Conservation (phyloP, 2,888 invertebrate genomes). For the Ectobius pallidus region DNA sequence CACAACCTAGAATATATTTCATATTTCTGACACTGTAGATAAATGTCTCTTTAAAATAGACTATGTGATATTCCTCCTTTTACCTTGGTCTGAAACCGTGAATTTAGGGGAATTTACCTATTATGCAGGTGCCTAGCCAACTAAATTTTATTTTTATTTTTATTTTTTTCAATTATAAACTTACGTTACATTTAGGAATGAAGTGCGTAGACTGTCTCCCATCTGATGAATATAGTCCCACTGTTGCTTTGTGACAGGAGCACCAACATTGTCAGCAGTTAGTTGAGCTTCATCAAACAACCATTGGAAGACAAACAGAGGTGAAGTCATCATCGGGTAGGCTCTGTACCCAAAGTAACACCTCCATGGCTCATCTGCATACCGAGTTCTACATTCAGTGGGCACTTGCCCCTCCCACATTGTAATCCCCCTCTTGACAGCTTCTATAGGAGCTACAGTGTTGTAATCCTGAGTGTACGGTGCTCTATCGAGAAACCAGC, state of each 20-base stretch:
- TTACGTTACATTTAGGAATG: conserved; percentile 79
- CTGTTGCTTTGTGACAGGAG: conserved; percentile 86
- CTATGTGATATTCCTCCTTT: too few species aligned
- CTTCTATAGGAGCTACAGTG: conserved; percentile 65
- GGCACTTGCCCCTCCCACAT: conserved; percentile 84
- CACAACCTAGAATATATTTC: too few species aligned
- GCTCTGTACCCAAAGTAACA: conserved; percentile 92
- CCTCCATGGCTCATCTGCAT: conserved; percentile 80
- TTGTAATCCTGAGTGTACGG: conserved; percentile 64
- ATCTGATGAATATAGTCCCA: conserved; percentile 94
- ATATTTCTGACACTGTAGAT: too few species aligned
- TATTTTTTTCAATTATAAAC: too few species aligned
- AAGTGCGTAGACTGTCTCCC: conserved; percentile 81
- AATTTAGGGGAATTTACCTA: too few species aligned
- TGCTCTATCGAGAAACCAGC: conserved; percentile 91
- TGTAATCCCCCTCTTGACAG: conserved; percentile 75
- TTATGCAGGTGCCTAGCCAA: too few species aligned
- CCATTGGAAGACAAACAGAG: conserved; percentile 93
- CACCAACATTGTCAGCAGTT: conserved; percentile 88
- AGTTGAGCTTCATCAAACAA: conserved; percentile 95
- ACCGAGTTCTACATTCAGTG: conserved; percentile 71
- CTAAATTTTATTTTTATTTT: too few species aligned
- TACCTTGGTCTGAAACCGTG: too few species aligned
- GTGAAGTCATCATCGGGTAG: conserved; percentile 83
- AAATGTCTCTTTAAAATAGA: too few species aligned